These are phyloP conservation scores for Leucoraja ocellata DNA, from an alignment of 2,797 vertebrate genomes.

Conservation along the genomic window DNA sequence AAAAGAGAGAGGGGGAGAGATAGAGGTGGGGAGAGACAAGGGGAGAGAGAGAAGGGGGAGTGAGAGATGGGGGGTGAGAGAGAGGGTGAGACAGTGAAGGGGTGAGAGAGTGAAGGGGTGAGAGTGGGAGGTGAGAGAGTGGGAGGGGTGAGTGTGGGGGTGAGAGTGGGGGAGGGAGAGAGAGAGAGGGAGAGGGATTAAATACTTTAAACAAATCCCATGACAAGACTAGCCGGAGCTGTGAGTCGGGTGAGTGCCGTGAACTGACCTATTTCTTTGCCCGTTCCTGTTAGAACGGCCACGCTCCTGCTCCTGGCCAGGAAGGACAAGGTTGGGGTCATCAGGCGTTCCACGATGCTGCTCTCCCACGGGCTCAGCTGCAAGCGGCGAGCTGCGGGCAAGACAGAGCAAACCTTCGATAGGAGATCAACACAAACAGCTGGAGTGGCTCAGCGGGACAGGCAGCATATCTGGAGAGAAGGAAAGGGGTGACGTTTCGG, in stretches of 20 bases:
- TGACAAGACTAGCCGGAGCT: not conserved
- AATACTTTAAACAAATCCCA: not conserved
- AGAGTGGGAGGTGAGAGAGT: not conserved
- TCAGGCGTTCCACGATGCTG: constrained; percentile 92
- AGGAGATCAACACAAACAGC: too few relatives aligned
- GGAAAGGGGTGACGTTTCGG: too few relatives aligned
- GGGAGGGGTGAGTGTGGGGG: not conserved
- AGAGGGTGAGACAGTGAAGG: too few relatives aligned
- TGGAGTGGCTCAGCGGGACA: too few relatives aligned
- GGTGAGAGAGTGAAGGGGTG: not conserved
- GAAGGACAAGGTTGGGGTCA: constrained; percentile 93
- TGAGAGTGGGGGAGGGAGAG: not conserved
- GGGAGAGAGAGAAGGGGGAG: not conserved
- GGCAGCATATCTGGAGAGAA: too few relatives aligned
- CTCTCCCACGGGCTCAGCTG: constrained; percentile 91
- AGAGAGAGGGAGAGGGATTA: not conserved
- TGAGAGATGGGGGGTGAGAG: not conserved
- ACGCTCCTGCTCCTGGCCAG: constrained; percentile 89
- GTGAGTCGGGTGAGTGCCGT: too few relatives aligned
- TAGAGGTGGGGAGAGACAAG: too few relatives aligned
- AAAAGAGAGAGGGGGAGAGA: too few relatives aligned
- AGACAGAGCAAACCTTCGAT: constrained; percentile 29
- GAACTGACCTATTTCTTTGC: constrained; percentile 78
- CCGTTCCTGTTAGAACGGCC: constrained; percentile 74
- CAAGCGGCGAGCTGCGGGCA: constrained; percentile 70